These are phyloP conservation scores for Falco berigora DNA, from an alignment of 2,797 vertebrate genomes.

Conservation along the genomic window DNA sequence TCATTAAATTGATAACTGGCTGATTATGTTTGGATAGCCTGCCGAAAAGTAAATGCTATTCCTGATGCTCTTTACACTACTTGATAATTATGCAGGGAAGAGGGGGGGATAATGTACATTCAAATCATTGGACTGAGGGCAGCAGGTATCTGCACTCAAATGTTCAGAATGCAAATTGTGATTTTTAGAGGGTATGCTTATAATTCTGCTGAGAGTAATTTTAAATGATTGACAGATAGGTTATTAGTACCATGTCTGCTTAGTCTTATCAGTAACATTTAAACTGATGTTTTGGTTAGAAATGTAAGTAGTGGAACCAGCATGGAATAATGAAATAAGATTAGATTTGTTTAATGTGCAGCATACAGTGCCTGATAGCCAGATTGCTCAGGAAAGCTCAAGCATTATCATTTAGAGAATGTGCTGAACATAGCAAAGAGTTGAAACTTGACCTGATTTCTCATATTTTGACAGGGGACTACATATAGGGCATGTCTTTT, in stretches of 20 bases:
- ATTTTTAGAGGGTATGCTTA: slow-evolving; percentile 47
- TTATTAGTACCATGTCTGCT: slow-evolving; percentile 60
- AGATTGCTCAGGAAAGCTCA: background rate
- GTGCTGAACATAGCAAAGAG: slow-evolving; percentile 16
- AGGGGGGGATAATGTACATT: slow-evolving; percentile 20
- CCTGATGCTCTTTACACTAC: slow-evolving; percentile 25
- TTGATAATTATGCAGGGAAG: slow-evolving; percentile 60
- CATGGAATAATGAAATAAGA: slow-evolving; percentile 61
- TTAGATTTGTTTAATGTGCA: slow-evolving; percentile 57
- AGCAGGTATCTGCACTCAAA: slow-evolving; percentile 29
- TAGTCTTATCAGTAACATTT: slow-evolving; percentile 65
- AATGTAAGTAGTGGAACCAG: slow-evolving; percentile 50
- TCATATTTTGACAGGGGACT: slow-evolving; percentile 28
- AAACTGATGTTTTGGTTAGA: slow-evolving; percentile 64
- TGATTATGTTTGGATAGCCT: slow-evolving; percentile 56
- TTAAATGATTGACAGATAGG: slow-evolving; percentile 69
- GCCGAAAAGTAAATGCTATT: slow-evolving; percentile 57
- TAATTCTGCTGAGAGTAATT: slow-evolving; percentile 69
- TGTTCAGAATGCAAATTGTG: slow-evolving; percentile 61
- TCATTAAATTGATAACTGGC: background rate
- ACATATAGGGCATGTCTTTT: slow-evolving; percentile 31
- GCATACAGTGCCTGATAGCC: background rate
- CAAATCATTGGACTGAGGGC: slow-evolving; percentile 57
- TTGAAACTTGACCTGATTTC: slow-evolving; percentile 38
- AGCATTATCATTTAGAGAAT: slow-evolving; percentile 38